Evolutionary conservation across 37 sponge, comb jelly and placozoan species (phyloP), one percentile per base, ranked within the genome.

Genomic region (Amphimedon queenslandica): DNA sequence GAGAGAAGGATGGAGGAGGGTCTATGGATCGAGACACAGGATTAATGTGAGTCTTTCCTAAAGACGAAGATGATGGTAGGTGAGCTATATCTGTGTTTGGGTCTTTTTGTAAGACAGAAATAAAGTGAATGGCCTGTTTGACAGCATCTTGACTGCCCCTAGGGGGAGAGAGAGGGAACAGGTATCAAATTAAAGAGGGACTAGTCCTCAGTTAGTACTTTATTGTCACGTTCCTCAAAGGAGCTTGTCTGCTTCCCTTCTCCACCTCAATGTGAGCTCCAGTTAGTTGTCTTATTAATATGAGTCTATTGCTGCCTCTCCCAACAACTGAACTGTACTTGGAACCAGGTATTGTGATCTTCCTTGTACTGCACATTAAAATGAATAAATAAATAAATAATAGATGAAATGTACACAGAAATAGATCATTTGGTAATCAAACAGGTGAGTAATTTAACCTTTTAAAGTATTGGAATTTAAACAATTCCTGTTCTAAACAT

Each of bases 211-310:
- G n/a, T n/a, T n/a, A n/a, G n/a, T 11, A 87, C 87, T 78, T 77
- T 57, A 91, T 67, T 11, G 84, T 82, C 56, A 91, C 58, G 27
- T 70, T 56, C 58, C 87, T 38, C 28, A 64, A 61, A 1, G 77
- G 43, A 40, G 71, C 83, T 38, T 76, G 76, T 35, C 82, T 80
- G 61, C 57, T 42, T 57, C 69, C 51, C 73, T 78, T 85, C 74
- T 91, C 92, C 3, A 91, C 53, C 33, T 87, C 87, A 2, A 91
- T 78, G 27, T 82, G 87, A 3, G 87, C 88, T 60, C 66, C 72
- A 29, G 92, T 82, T 47, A 80, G 84, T 29, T 78, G 61, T 61
- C 74, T 63, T 40, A 91, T 79, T 36, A 78, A 51, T 13, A 21
- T 32, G 56, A 91, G 69, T 72, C 78, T 82, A 63, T 38, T 42